phyloP scores from a whole-genome alignment of 2,888 invertebrate species.

The Thecophora atra region DNA sequence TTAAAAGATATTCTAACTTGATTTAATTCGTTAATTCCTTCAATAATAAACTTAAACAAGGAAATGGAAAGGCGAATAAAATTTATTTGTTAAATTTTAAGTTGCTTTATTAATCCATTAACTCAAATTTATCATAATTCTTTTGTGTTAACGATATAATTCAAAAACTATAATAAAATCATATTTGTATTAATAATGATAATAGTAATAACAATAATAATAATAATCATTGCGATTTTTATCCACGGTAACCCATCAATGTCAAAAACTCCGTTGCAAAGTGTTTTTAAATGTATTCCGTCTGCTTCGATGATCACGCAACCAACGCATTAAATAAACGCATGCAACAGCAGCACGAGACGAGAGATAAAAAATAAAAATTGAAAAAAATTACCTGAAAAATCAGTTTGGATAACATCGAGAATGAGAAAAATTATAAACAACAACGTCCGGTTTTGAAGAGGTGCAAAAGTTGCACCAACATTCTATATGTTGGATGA shows the following conservation, averaged over 20 bases:
- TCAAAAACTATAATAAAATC: too few relatives aligned
- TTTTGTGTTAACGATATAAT: too few relatives aligned
- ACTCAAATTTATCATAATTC: too few relatives aligned
- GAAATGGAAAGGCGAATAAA: too few relatives aligned
- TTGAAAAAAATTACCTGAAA: not conserved
- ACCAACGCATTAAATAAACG: constrained; percentile 1
- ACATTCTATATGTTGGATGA: constrained; percentile 3
- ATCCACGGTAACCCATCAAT: constrained; percentile 20
- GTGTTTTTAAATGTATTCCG: constrained; percentile 3
- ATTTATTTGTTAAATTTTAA: too few relatives aligned
- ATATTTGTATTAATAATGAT: not conserved
- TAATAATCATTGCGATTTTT: constrained; percentile 11
- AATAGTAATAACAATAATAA: not conserved
- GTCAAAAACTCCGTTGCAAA: constrained; percentile 13
- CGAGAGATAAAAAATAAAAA: not conserved
- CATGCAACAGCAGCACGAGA: not conserved
- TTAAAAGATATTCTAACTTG: not conserved
- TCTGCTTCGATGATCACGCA: not conserved
- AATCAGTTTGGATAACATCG: not conserved
- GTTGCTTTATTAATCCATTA: too few relatives aligned
- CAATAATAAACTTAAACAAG: too few relatives aligned
- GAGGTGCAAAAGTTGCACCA: not conserved
- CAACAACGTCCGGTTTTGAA: not conserved
- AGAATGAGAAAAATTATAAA: not conserved
- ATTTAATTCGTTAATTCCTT: too few relatives aligned